phyloP scores from a whole-genome alignment of 2,888 invertebrate genomes.

The Acanthoscelides obtectus region DNA sequence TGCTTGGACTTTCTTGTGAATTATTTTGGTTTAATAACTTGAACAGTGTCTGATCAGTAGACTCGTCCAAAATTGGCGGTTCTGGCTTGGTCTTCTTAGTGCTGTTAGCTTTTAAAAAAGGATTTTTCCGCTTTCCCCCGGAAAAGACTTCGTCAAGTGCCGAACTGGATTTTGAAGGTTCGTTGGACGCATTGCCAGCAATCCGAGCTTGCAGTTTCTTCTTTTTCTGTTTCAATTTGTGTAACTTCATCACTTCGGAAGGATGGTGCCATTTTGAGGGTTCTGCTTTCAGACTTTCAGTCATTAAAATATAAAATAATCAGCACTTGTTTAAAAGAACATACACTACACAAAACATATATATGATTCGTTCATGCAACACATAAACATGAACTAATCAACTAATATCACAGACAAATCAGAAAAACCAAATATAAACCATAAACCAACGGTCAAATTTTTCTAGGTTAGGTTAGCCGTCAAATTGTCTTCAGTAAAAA shows the following conservation, averaged over 20 bases:
- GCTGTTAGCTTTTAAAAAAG: constrained; percentile 55
- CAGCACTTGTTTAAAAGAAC: no score
- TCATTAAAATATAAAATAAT: constrained; percentile 6
- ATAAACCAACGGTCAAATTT: not conserved
- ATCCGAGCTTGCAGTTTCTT: constrained; percentile 71
- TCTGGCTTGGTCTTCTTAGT: constrained; percentile 25
- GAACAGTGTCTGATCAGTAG: constrained; percentile 57
- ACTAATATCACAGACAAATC: no score
- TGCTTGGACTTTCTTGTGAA: constrained; percentile 15
- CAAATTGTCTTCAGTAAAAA: no score
- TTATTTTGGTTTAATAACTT: constrained; percentile 49
- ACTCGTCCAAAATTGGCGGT: constrained; percentile 41
- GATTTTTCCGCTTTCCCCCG: constrained; percentile 70
- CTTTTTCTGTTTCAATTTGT: constrained; percentile 71
- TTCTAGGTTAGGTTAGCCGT: no score
- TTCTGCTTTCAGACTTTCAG: not conserved
- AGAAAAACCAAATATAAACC: not conserved
- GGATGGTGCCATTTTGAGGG: constrained; percentile 58
- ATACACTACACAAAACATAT: no score
- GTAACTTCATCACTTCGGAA: constrained; percentile 66
- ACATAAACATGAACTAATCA: no score
- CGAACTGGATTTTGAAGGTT: constrained; percentile 33
- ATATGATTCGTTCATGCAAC: no score
- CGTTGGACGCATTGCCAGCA: constrained; percentile 40
- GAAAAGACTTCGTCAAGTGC: constrained; percentile 51